These are phyloP conservation scores for Leptonema lineaticorne DNA, from an alignment of 1,140 invertebrate species.

Conservation along the genomic window DNA sequence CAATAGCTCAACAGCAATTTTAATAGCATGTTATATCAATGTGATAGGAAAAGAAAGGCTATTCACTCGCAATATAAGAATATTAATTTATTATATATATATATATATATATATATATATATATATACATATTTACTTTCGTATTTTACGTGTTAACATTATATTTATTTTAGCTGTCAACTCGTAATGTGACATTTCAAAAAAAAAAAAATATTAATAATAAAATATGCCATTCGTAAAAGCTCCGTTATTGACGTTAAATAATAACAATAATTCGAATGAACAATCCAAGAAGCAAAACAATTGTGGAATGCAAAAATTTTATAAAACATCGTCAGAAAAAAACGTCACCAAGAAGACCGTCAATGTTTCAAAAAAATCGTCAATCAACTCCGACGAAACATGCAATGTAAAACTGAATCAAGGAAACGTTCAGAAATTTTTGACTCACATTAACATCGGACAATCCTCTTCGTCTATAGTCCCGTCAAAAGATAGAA, in stretches of 20 bases:
- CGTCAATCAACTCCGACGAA: slow-evolving; percentile 46
- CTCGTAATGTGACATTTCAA: slow-evolving; percentile 1
- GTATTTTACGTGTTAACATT: background rate
- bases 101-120: no score
- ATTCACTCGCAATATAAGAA: no score
- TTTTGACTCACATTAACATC: slow-evolving; percentile 46
- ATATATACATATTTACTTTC: no score
- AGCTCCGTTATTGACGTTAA: slow-evolving; percentile 41
- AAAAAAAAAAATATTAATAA: background rate
- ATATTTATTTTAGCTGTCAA: background rate
- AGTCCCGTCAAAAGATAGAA: slow-evolving; percentile 42
- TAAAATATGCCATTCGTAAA: slow-evolving; percentile 54
- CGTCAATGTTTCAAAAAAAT: slow-evolving; percentile 45
- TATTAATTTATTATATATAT: no score
- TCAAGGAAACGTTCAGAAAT: slow-evolving; percentile 50
- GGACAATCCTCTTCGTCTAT: no score
- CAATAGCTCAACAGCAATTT: no score
- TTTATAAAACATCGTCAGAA: slow-evolving; percentile 56
- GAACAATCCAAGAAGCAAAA: slow-evolving; percentile 32
- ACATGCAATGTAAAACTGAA: slow-evolving; percentile 48
- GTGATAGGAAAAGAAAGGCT: no score
- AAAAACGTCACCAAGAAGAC: slow-evolving; percentile 47
- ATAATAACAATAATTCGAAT: slow-evolving; percentile 3
- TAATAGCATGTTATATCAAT: no score
- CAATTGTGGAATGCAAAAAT: slow-evolving; percentile 51